Base-by-base conservation (phyloP, 2,888 invertebrate species). In the Acrobasis repandana region DNA sequence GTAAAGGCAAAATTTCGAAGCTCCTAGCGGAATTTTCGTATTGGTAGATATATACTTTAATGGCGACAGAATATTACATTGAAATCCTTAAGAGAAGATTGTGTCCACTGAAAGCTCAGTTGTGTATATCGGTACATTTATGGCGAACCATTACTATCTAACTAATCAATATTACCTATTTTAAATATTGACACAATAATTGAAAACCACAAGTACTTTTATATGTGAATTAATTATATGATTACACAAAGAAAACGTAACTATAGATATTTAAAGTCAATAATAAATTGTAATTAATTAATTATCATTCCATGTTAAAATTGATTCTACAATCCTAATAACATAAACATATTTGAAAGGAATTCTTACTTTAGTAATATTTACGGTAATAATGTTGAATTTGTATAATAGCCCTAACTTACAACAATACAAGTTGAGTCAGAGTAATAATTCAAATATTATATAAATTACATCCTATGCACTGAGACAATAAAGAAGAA, bases 31-130 rank as follows among this genome's bases (percentile, higher is more conserved):
- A 72, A 63, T 56, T 16, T 11, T 28, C 36, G n/a, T 58, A 68
- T 67, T 76, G 67, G 67, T 80, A 76, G 77, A 60, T 86, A 88
- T 82, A 85, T 83, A 84, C 77, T 90, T 90, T 90, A 90, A 83
- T 90, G 79, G 79, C 78, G 83, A 88, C 79, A 88, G 83, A 86
- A 83, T 83, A 85, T 83, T 88, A 90, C 87, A 90, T 74, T 85
- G 86, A 85, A 86, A 83, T 82, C 70, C 82, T 83, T 83, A 85
- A 56, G 71, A 82, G 73, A 83, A 82, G 77, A 82, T 80, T 74
- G 77, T 78, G 76, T 82, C 77, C 82, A 84, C 80, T 79, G 79
- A 80, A 83, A 85, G 85, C 83, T 86, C 86, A 85, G 80, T 83
- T 56, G 60, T 81, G 76, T 73, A 74, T 83, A 77, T 73, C 79